phyloP scores from a whole-genome alignment of 64 coral and sea anemone species.

The Dendronephthya gigantea region DNA sequence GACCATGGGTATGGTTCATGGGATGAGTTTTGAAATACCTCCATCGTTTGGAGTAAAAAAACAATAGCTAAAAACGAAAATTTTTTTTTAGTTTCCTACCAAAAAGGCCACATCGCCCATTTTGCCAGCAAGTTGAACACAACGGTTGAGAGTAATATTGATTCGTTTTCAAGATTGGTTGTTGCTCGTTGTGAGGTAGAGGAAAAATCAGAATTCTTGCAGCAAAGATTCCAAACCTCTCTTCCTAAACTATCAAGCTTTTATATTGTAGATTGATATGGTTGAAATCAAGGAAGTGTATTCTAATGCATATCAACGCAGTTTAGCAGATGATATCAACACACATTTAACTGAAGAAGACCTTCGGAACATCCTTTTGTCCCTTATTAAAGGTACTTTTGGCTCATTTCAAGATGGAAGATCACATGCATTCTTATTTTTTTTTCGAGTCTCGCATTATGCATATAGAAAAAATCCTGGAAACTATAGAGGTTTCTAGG shows the following conservation, averaged over 20 bases:
- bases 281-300: neutral
- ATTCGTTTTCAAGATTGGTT: neutral
- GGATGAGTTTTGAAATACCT: no score
- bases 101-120: neutral
- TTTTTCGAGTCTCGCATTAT: no score
- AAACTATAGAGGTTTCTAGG: no score
- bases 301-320: neutral
- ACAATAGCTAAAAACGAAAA: no score
- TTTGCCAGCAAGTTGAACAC: neutral
- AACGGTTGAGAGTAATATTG: neutral
- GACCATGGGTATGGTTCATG: neutral
- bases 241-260: neutral
- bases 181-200: neutral
- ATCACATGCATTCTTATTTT: no score
- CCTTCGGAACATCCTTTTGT: neutral
- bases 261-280: neutral
- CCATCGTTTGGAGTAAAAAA: no score
- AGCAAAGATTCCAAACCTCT: neutral
- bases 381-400: neutral
- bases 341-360: neutral
- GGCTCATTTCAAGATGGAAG: no score
- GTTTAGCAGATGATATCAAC: neutral
- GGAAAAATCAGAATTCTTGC: neutral
- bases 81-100: neutral
- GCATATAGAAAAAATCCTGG: no score